phyloP scores from a whole-genome alignment of 2,888 invertebrate genomes.

The Ectemnius continuus region DNA sequence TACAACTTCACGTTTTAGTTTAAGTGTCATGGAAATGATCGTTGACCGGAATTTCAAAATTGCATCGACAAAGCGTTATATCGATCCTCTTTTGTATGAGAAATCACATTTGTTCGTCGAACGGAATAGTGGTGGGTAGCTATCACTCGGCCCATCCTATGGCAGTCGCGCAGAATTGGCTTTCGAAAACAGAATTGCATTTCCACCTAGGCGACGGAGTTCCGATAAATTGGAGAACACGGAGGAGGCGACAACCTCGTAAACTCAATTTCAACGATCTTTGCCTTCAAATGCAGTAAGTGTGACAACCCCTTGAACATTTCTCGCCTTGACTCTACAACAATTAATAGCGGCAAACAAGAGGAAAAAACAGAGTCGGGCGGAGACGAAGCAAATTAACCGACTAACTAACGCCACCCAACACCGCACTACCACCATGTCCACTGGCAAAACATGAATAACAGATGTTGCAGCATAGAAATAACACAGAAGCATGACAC shows the following conservation, averaged over 20 bases:
- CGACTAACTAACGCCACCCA: neutral
- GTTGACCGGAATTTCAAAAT: no score
- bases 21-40: no score
- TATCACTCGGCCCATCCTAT: no score
- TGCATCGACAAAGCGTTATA: no score
- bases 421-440: slow-evolving; percentile 16
- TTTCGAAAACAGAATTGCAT: slow-evolving; percentile 6
- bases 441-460: slow-evolving; percentile 38
- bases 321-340: neutral
- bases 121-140: no score
- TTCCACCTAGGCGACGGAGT: neutral
- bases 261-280: slow-evolving; percentile 33
- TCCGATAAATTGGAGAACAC: neutral
- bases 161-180: neutral
- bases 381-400: neutral
- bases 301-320: slow-evolving; percentile 16
- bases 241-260: slow-evolving; percentile 18
- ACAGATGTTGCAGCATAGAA: slow-evolving; percentile 21
- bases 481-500: slow-evolving; percentile 16
- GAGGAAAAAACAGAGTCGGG: neutral
- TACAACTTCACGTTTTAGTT: no score
- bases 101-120: no score
- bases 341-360: neutral
- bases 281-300: slow-evolving; percentile 12
- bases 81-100: no score